These are phyloP conservation scores for Mylabris phalerata DNA, from an alignment of 1,140 invertebrate species.

Conservation along the genomic window DNA sequence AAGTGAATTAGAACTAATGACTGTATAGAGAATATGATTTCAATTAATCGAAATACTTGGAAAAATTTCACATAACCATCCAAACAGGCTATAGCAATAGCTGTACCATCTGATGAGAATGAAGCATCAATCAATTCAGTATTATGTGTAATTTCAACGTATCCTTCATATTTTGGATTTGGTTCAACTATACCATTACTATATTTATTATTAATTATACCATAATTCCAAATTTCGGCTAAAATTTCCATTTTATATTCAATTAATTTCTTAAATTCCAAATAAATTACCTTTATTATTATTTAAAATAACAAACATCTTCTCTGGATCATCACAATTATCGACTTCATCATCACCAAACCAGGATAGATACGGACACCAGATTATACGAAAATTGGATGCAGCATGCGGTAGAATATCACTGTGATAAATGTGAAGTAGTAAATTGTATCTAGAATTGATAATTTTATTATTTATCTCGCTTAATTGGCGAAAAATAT, in stretches of 20 bases:
- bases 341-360: slow-evolving; percentile 51
- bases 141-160: slow-evolving; percentile 59
- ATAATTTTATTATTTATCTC: slow-evolving; percentile 1
- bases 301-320: slow-evolving; percentile 73
- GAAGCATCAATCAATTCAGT: slow-evolving; percentile 76
- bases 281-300: slow-evolving; percentile 56
- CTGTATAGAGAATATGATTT: background rate
- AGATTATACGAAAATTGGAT: slow-evolving; percentile 68
- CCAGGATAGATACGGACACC: slow-evolving; percentile 84
- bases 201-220: slow-evolving; percentile 47
- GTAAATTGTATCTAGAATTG: slow-evolving; percentile 32
- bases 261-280: slow-evolving; percentile 15
- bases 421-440: slow-evolving; percentile 50
- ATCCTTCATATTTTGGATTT: slow-evolving; percentile 48
- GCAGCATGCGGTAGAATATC: slow-evolving; percentile 37
- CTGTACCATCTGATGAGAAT: slow-evolving; percentile 89
- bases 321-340: slow-evolving; percentile 63
- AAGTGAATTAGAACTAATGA: background rate
- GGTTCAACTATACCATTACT: slow-evolving; percentile 45
- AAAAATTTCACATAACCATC: slow-evolving; percentile 91
- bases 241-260: slow-evolving; percentile 25
- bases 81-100: slow-evolving; percentile 77
- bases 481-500: slow-evolving; percentile 29
- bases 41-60: slow-evolving; percentile 52
- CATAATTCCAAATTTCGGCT: slow-evolving; percentile 60